Base-by-base conservation (phyloP, 2,113 vertebrate species). In the Neogobius melanostomus region DNA sequence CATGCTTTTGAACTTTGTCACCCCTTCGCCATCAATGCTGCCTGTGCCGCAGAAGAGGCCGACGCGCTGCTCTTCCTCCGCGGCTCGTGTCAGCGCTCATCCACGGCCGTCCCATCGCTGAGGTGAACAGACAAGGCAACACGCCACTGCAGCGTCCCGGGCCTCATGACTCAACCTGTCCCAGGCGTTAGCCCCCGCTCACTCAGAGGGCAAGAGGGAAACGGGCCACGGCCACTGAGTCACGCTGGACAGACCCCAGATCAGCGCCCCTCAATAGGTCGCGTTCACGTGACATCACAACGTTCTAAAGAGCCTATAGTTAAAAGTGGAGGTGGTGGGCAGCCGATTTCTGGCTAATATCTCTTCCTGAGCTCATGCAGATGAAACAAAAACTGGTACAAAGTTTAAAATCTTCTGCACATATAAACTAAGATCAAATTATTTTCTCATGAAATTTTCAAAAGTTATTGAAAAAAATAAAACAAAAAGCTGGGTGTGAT, bases 161-260 rank as follows among this genome's bases (percentile, higher is more conserved):
- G 77, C 82, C 86, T 72, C 71, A 83, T 91, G 90, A 91, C 81
- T 91, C 89, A 87, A 78, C 71, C 89, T 90, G 89, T 91, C 90
- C 87, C 61, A 66, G 17, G 57, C 16, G 77, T 91, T 90, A 91
- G 83, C 68, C 81, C 57, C 11, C 65, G 65, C 86, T 74, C 83
- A 54, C 88, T 87, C 86, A 88, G 81, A 68, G 53, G 66, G 73
- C 76, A 77, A 64, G 76, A 88, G 87, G 88, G 84, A 80, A 85
- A 75, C 69, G 74, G 82, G 83, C 72, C 79, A 15, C 74, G 64
- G 69, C 74, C 81, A 61, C 71, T 90, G 87, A 90, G 87, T 90
- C 88, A 90, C 78, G 63, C 73, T 78, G 78, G 88, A 88, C 85
- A 81, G 68, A 72, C 74, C 76, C 74, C 74, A 64, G 50, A 80